Conservation (phyloP, 2,888 invertebrate species). For the Xylocampa areola region DNA sequence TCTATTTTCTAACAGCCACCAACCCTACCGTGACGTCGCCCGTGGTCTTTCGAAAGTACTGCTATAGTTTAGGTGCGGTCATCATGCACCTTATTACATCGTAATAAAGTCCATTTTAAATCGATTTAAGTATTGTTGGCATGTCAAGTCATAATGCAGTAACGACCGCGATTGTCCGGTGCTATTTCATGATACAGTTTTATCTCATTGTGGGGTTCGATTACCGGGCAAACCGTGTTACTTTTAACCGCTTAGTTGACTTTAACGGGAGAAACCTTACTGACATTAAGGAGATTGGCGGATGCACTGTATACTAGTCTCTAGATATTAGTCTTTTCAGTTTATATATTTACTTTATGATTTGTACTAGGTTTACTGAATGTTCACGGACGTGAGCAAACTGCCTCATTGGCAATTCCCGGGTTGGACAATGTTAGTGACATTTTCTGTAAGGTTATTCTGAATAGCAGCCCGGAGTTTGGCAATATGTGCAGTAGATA, state of each 20-base stretch:
- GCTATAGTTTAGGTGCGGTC: slow-evolving; percentile 60
- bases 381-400: not conserved
- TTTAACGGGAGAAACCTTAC: slow-evolving; percentile 46
- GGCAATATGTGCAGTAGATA: too few relatives aligned
- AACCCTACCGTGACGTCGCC: slow-evolving; percentile 60
- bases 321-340: slow-evolving; percentile 2
- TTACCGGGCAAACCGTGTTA: slow-evolving; percentile 57
- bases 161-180: slow-evolving; percentile 72
- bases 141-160: slow-evolving; percentile 67
- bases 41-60: slow-evolving; percentile 74
- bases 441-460: too few relatives aligned
- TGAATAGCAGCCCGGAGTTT: too few relatives aligned
- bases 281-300: slow-evolving; percentile 32
- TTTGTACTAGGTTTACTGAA: not conserved
- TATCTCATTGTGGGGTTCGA: slow-evolving; percentile 60
- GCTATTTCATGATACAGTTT: slow-evolving; percentile 74
- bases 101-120: slow-evolving; percentile 55
- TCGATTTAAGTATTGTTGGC: slow-evolving; percentile 34
- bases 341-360: not conserved
- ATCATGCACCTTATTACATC: slow-evolving; percentile 46
- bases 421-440: too few relatives aligned
- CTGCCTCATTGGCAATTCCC: too few relatives aligned
- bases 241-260: slow-evolving; percentile 55
- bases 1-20: slow-evolving; percentile 40
- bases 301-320: slow-evolving; percentile 10